Evolutionary conservation across 64 coral and sea anemone genomes (phyloP).

Genomic region (Porites australiensis): DNA sequence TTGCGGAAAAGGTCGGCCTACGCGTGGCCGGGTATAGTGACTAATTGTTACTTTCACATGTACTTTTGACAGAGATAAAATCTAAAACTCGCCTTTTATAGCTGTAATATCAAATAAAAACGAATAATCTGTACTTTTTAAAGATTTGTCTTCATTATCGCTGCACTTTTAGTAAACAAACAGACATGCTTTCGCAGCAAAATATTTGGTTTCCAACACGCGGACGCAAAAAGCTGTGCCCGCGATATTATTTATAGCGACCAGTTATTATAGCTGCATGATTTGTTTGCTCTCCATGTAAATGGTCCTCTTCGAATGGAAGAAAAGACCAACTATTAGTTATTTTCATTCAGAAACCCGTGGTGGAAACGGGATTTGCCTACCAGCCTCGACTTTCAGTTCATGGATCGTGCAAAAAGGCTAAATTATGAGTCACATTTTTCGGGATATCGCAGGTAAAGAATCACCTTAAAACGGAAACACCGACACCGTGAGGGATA

Average conservation of each 20-base stretch:
- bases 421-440: slow-evolving; percentile 18
- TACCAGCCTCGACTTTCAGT: background rate
- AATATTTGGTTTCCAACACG: background rate
- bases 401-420: background rate
- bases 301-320: no score
- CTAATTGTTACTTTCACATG: no score
- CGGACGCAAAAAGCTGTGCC: background rate
- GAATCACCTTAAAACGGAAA: background rate
- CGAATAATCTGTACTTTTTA: background rate
- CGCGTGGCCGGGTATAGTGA: no score
- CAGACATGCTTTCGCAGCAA: background rate
- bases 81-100: no score
- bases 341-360: background rate
- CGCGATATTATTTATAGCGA: background rate
- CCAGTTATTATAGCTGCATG: no score
- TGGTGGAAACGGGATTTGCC: background rate
- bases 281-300: no score
- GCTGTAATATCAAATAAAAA: background rate
- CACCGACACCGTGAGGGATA: no score
- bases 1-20: no score
- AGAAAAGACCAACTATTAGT: background rate
- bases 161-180: background rate
- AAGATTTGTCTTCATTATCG: background rate
- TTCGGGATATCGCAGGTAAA: slow-evolving; percentile 41
- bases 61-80: no score